phyloP scores from a whole-genome alignment of 2,888 invertebrate genomes.

The Epiblema foenella region DNA sequence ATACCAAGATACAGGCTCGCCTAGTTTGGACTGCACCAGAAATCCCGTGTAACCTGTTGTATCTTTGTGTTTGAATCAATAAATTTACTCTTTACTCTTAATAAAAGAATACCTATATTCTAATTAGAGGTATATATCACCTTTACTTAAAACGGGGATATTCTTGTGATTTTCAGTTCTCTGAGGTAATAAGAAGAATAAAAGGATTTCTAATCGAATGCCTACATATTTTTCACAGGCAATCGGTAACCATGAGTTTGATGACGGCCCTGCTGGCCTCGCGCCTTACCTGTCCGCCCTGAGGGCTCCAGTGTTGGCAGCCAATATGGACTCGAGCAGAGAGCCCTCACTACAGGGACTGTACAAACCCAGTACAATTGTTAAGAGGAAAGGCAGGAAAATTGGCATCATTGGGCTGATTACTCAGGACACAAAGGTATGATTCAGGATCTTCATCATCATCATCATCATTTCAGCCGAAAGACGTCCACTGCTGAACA shows the following conservation, averaged over 20 bases:
- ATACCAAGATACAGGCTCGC: no score
- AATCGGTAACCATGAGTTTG: constrained; percentile 95
- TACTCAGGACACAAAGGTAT: constrained; percentile 87
- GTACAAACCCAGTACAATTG: constrained; percentile 87
- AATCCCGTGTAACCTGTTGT: no score
- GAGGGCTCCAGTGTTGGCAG: constrained; percentile 88
- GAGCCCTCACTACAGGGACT: constrained; percentile 87
- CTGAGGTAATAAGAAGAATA: neutral
- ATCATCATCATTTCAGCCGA: no score
- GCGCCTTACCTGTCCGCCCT: constrained; percentile 88
- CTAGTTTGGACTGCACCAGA: no score
- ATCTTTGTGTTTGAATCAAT: no score
- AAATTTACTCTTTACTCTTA: no score
- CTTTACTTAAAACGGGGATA: no score
- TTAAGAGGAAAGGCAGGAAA: constrained; percentile 86
- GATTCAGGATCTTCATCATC: no score
- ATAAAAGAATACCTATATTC: no score
- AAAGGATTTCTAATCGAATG: neutral
- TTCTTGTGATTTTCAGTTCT: neutral
- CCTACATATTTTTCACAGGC: constrained; percentile 81
- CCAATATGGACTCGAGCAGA: constrained; percentile 89
- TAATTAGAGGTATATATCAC: no score
- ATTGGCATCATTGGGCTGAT: constrained; percentile 93
- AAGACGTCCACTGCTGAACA: no score
- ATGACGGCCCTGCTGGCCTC: constrained; percentile 88